phyloP scores from a whole-genome alignment of 2,113 vertebrate species.

The Cryptotis parvus region DNA sequence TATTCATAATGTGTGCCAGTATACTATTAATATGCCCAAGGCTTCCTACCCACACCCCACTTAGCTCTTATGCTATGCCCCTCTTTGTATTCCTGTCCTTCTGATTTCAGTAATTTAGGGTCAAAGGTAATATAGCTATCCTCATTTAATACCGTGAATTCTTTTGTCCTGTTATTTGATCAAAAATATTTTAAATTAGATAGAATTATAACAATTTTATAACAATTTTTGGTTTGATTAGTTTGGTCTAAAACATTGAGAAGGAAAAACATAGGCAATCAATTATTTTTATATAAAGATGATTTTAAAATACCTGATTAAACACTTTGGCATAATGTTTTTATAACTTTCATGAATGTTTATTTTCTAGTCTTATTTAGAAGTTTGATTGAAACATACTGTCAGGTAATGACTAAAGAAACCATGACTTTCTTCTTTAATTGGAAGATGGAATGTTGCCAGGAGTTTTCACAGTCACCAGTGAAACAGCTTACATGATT shows the following conservation, averaged over 20 bases:
- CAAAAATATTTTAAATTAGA: background rate
- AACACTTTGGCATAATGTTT: background rate
- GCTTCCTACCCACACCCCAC: no score
- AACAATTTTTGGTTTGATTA: background rate
- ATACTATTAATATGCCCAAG: no score
- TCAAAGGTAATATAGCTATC: no score
- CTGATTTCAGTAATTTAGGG: no score
- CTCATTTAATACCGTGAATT: no score
- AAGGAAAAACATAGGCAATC: background rate
- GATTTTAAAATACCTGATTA: background rate
- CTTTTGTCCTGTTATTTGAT: no score
- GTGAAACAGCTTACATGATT: background rate
- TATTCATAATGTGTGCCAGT: no score
- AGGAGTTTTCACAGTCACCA: background rate
- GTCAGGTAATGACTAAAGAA: background rate
- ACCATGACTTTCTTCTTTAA: background rate
- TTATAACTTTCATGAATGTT: background rate
- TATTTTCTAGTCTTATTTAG: conserved; percentile 1
- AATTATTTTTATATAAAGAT: no score
- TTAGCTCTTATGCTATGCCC: no score
- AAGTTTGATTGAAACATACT: conserved; percentile 18
- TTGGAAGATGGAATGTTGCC: background rate
- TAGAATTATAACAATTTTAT: conserved; percentile 31
- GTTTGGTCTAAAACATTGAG: background rate
- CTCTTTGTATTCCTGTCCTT: no score